Percentiles rank a stretch among this genome's conserved stretches.
Conservation (phyloP, 1,140 invertebrate species). For the Orius insidiosus region DNA sequence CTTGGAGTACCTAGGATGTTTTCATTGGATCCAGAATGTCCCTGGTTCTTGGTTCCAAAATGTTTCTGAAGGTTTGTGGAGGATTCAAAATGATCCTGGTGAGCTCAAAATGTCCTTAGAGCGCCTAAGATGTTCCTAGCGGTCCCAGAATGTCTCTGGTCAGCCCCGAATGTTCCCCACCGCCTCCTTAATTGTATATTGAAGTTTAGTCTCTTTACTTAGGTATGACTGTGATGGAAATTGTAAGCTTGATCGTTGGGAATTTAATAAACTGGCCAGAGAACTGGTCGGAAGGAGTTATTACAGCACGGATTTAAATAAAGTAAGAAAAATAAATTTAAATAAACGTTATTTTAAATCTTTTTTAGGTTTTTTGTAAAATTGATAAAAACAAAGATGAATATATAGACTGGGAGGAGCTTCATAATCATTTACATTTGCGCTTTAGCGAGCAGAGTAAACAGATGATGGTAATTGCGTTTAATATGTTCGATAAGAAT, state of each 20-base stretch:
- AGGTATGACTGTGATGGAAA: conserved; percentile 8
- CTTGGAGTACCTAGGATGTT: too few species aligned
- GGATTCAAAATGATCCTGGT: too few species aligned
- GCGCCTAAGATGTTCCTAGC: too few species aligned
- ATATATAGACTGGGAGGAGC: conserved; percentile 1
- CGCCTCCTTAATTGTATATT: too few species aligned
- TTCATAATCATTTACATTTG: not conserved
- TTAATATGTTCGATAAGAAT: conserved; percentile 13
- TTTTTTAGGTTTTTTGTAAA: not conserved
- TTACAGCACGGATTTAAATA: conserved; percentile 3
- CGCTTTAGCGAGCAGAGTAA: not conserved
- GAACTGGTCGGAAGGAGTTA: conserved; percentile 6
- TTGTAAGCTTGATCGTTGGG: conserved; percentile 6
- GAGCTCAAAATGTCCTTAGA: too few species aligned
- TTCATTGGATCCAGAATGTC: too few species aligned
- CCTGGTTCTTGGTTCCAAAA: too few species aligned
- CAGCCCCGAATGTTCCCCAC: too few species aligned
- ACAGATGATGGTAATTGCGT: not conserved
- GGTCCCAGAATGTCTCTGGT: too few species aligned
- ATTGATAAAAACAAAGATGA: conserved; percentile 3
- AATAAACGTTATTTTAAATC: too few species aligned
- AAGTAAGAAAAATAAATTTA: not conserved
- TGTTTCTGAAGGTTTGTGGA: too few species aligned
- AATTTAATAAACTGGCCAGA: conserved; percentile 4
- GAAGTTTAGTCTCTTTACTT: too few species aligned